phyloP scores from a whole-genome alignment of 2,888 invertebrate species.

The Gymnoscelis rufifasciata region DNA sequence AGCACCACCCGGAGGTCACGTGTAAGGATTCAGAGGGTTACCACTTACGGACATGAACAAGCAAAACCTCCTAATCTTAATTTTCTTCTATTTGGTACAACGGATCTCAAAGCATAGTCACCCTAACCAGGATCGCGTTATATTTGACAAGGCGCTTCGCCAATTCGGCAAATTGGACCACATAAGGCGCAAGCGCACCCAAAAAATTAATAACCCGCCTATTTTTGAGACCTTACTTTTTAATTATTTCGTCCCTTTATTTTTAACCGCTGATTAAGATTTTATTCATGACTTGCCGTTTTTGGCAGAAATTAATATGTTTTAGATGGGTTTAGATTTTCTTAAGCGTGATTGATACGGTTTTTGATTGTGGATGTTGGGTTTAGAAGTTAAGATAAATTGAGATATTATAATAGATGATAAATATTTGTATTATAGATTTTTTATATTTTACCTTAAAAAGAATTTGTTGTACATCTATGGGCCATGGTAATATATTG shows the following conservation, averaged over 20 bases:
- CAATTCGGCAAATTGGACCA: constrained; percentile 48
- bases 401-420: not conserved
- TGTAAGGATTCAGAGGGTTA: too few species aligned
- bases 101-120: constrained; percentile 44
- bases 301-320: constrained; percentile 37
- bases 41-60: too few species aligned
- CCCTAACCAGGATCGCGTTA: constrained; percentile 51
- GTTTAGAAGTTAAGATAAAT: constrained; percentile 8
- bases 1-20: too few species aligned
- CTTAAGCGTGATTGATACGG: constrained; percentile 22
- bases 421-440: too few species aligned
- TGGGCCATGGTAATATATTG: too few species aligned
- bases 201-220: constrained; percentile 72
- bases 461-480: too few species aligned
- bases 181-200: constrained; percentile 49
- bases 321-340: constrained; percentile 17
- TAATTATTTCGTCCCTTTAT: constrained; percentile 55
- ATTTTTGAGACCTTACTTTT: constrained; percentile 69
- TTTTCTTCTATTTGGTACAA: too few species aligned
- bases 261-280: constrained; percentile 70
- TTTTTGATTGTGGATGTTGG: constrained; percentile 15
- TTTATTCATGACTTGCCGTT: constrained; percentile 66
- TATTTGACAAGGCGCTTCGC: constrained; percentile 63
- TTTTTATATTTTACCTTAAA: too few species aligned
- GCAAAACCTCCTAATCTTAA: too few species aligned